Conservation (phyloP, 2,113 vertebrate species). For the Rhizomys pruinosus region DNA sequence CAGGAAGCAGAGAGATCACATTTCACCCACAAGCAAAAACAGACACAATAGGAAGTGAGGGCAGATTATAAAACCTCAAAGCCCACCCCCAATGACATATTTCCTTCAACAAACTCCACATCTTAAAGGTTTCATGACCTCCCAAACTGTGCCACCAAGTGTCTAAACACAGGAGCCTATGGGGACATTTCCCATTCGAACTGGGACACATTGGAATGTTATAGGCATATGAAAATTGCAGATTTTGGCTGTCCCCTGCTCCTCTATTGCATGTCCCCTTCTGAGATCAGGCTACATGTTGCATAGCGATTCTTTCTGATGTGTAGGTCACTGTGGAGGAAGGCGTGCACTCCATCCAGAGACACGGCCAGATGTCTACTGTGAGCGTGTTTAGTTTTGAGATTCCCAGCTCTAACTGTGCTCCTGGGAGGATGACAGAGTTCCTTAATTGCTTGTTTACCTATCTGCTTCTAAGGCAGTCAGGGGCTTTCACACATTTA, state of each 20-base stretch:
- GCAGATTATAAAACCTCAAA: neutral
- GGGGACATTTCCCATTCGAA: neutral
- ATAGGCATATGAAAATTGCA: neutral
- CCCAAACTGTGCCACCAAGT: too few species aligned
- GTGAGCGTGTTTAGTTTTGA: neutral
- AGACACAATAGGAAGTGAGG: neutral
- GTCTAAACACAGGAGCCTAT: too few species aligned
- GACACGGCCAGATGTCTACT: neutral
- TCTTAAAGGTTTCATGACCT: neutral
- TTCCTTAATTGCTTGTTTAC: neutral
- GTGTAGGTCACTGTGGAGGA: neutral
- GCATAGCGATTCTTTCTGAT: neutral
- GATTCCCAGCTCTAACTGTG: accelerated
- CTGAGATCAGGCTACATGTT: neutral
- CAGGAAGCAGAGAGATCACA: neutral
- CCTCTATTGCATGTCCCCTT: too few species aligned
- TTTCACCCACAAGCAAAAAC: neutral
- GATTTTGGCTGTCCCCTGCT: neutral
- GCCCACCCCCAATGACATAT: neutral
- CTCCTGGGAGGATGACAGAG: neutral
- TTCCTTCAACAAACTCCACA: neutral
- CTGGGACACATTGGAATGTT: neutral
- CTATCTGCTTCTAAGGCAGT: neutral
- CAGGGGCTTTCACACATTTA: neutral
- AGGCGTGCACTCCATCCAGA: neutral